phyloP scores from a whole-genome alignment of 2,888 invertebrate genomes.

The Pyrocoelia pectoralis region DNA sequence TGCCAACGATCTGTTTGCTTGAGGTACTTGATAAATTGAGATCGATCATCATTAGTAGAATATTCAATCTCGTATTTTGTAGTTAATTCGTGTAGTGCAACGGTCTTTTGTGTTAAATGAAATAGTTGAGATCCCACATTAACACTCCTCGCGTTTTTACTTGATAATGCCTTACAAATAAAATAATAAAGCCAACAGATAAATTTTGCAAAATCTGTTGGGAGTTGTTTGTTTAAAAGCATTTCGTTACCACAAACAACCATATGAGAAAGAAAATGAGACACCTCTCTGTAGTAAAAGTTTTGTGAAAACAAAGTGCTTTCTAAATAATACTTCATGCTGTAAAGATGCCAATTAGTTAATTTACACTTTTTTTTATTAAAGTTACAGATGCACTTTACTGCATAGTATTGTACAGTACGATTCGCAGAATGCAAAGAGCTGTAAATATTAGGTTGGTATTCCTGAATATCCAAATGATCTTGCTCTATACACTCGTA shows the following conservation, averaged over 20 bases:
- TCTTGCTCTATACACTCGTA: not conserved
- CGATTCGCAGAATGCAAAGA: not conserved
- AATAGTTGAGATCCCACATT: conserved; percentile 6
- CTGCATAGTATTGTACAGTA: not conserved
- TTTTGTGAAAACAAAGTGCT: not conserved
- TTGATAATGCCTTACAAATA: not conserved
- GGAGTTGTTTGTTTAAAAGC: not conserved
- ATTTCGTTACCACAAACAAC: conserved; percentile 3
- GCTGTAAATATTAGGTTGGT: not conserved
- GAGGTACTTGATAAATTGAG: conserved; percentile 7
- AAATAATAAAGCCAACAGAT: not conserved
- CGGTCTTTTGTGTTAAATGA: not conserved
- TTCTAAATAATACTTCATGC: conserved; percentile 3
- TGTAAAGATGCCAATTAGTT: not conserved
- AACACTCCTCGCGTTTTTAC: not conserved
- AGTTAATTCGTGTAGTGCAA: not conserved
- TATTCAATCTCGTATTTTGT: not conserved
- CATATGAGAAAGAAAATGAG: conserved; percentile 14
- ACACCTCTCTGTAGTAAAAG: not conserved
- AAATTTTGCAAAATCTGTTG: not conserved
- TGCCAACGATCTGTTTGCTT: not conserved
- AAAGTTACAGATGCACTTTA: not conserved
- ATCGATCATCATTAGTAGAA: not conserved
- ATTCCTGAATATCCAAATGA: not conserved
- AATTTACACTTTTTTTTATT: not conserved